phyloP scores from a whole-genome alignment of 2,113 vertebrate genomes.

The Indri indri region DNA sequence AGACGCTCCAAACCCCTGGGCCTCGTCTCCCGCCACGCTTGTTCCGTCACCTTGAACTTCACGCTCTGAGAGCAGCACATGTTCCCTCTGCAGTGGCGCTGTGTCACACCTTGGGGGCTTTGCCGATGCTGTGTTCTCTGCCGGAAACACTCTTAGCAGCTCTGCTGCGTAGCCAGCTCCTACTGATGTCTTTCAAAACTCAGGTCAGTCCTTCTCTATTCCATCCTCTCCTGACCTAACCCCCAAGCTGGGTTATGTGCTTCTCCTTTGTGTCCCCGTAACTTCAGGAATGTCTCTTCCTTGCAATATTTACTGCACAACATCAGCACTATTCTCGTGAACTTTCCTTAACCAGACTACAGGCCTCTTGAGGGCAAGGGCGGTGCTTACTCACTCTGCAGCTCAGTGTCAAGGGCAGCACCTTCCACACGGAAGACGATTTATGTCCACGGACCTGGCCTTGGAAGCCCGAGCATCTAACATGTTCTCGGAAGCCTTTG shows the following conservation, averaged over 20 bases:
- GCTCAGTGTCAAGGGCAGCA: not conserved
- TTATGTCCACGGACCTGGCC: too few relatives aligned
- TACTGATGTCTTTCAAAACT: not conserved
- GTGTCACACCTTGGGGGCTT: constrained; percentile 33
- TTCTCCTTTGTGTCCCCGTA: not conserved
- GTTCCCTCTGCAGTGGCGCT: not conserved
- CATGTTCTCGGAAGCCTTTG: not conserved
- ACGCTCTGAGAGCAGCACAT: not conserved
- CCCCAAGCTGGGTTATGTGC: not conserved
- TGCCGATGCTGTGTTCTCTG: constrained; percentile 16
- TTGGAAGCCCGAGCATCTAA: not conserved
- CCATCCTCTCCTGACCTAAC: not conserved
- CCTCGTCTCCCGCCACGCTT: not conserved
- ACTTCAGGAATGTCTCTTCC: not conserved
- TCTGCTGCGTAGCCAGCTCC: not conserved
- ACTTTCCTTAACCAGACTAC: not conserved
- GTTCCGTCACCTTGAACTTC: constrained; percentile 34
- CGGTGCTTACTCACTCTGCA: not conserved
- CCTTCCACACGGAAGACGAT: not conserved
- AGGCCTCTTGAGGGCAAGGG: not conserved
- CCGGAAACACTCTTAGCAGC: not conserved
- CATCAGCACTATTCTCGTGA: not conserved
- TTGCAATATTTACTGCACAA: not conserved
- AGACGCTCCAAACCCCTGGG: fast-evolving
- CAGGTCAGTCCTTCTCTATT: not conserved